phyloP scores from a whole-genome alignment of 2,797 vertebrate genomes.

The Coregonus suidteri region DNA sequence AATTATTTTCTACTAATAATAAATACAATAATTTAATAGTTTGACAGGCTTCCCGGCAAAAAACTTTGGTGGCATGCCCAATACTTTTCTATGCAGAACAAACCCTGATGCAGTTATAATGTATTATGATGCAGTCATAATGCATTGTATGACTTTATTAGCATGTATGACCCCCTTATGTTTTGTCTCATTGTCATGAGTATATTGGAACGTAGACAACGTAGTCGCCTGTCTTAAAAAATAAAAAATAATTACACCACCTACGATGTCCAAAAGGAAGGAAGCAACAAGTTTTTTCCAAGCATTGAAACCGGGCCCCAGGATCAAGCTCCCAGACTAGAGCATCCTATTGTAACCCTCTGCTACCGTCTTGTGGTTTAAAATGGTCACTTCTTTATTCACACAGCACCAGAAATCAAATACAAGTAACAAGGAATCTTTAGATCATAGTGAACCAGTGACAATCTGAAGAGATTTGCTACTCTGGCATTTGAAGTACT shows the following conservation, averaged over 20 bases:
- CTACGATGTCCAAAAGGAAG: no score
- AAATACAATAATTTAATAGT: no score
- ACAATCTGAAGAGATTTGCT: background rate
- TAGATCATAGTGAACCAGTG: background rate
- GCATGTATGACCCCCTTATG: background rate
- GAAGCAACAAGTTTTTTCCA: background rate
- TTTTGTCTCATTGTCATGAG: background rate
- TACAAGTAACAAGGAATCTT: background rate
- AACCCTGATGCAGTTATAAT: no score
- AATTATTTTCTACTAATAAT: no score
- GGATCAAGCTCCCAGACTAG: background rate
- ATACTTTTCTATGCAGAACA: no score
- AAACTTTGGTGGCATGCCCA: background rate
- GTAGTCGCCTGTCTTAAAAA: no score
- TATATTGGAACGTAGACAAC: no score
- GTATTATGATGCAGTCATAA: background rate
- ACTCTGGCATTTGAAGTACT: no score
- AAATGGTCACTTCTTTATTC: background rate
- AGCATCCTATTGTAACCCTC: background rate
- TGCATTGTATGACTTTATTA: background rate
- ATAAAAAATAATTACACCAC: no score
- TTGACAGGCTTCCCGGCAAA: background rate
- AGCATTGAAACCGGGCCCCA: background rate
- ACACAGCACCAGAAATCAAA: background rate
- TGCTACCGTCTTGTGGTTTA: constrained; percentile 7